Evolutionary conservation across 2,797 vertebrate species (phyloP), one percentile per base, ranked within the genome.

Genomic region (Amniataba percoides): DNA sequence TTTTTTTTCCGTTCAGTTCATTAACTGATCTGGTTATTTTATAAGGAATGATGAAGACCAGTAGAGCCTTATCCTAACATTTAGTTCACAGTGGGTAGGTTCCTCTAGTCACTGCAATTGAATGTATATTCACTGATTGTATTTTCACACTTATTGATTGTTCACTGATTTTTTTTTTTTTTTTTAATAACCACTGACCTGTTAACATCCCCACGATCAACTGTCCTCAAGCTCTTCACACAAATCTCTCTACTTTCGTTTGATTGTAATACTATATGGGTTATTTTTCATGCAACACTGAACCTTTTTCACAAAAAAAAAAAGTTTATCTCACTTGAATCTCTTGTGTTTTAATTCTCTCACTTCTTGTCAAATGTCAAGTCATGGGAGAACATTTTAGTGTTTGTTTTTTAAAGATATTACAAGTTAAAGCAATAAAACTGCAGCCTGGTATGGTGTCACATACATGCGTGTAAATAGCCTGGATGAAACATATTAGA

Each of bases 71-170:
- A 52, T 81, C 19, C 25, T 75, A 19, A 55, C 12, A 10, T 74
- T 62, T 69, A 78, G 77, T 57, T 70, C 71, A 80, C 63, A 60
- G 49, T 74, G 67, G 48, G 31, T 69, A n/a, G 62, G 57, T 55
- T 75, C 48, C 53, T 78, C 66, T 71, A 39, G 78, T 87, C 86
- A 84, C 81, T 89, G 87, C 81, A 77, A 72, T 78, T 93, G 91
- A 94, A 93, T 93, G 93, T 94, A 93, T 81, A 82, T 75, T 89
- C 87, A 90, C 82, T 87, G 88, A 92, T 92, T 91, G 85, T 93
- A 87, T 84, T 73, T 76, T 74, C 70, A 89, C 81, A 86, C 74
- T 70, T 71, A 70, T 74, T 85, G 72, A 87, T 80, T 87, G 75
- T 88, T 89, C 84, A 77, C 59, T 71, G 84, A 79, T 60, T 59